Base-by-base conservation (phyloP, 2,113 vertebrate species). In the Varanus salvator region DNA sequence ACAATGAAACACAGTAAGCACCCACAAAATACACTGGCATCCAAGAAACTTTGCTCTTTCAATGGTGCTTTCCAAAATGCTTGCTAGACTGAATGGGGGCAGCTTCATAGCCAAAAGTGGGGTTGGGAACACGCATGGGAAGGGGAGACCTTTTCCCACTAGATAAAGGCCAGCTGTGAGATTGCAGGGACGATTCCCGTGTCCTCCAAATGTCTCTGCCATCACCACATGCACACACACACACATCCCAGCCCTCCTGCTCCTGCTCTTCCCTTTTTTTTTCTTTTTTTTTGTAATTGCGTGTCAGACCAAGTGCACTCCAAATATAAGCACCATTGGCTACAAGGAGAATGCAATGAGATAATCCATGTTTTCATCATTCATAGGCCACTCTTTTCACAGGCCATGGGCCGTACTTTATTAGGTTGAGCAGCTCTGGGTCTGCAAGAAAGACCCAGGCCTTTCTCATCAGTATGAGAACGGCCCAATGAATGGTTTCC, bases 391-490 rank as follows among this genome's bases (percentile, higher is more conserved):
- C 97, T 98, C 98, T 99, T 99, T 99, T 99, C 98, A 99, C 97
- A 95, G 98, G 98, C 98, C 98, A 97, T 99, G 99, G 99, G 98
- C 98, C 98, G 98, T 98, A 98, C 98, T 98, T 99, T 98, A 99
- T 99, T 98, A 97, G 98, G 97, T 98, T 99, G 98, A 98, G 98
- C 98, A 97, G 97, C 97, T 97, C 96, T 96, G 96, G 97, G 97
- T 97, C 96, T 96, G 97, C 97, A 99, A 99, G 99, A 98, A 98
- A 97, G 98, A 96, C 97, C 96, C 97, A 97, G 95, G 97, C 96
- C 97, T 97, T 98, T 98, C 98, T 98, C 97, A 97, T 97, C 97
- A 90, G 92, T 97, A 96, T 97, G 98, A 98, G 98, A 97, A 98
- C 96, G 97, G 97, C 97, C 97, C 97, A 98, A 97, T 98, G 98